A percentile compares a stretch with the other conserved stretches of the same genome.
Conservation (phyloP, 2,113 vertebrate species). For the Esox niger region DNA sequence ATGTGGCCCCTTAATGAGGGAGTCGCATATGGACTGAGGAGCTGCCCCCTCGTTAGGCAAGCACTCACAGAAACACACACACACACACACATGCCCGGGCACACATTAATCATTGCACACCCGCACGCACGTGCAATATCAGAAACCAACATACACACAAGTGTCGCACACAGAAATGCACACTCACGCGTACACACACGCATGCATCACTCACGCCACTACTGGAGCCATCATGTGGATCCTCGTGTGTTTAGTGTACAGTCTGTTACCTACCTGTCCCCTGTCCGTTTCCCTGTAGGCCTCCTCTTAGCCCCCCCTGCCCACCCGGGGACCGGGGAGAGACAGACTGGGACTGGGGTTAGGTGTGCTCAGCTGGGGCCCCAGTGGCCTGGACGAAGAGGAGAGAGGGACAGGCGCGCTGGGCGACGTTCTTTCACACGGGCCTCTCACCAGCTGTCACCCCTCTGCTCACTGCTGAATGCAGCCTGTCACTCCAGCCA, state of each 20-base stretch:
- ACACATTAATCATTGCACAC: neutral
- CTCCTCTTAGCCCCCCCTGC: neutral
- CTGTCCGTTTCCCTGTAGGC: neutral
- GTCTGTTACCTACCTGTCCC: neutral
- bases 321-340: neutral
- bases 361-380: neutral
- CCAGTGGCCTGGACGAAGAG: neutral
- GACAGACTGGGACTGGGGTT: neutral
- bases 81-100: conserved; percentile 22
- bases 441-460: conserved; percentile 94
- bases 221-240: too few species aligned
- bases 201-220: neutral
- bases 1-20: conserved; percentile 73
- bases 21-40: conserved; percentile 74
- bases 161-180: conserved; percentile 39
- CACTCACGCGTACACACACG: conserved; percentile 26
- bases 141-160: conserved; percentile 35
- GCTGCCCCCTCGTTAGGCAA: conserved; percentile 69
- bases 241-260: neutral
- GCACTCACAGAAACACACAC: conserved; percentile 14
- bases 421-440: conserved; percentile 81
- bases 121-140: neutral
- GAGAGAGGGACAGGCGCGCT: conserved; percentile 29
- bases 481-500: conserved; percentile 93
- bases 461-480: conserved; percentile 89